Evolutionary conservation across 2,888 invertebrate species (phyloP), one percentile per base, ranked within the genome.

Genomic region (Ophion ellenae): DNA sequence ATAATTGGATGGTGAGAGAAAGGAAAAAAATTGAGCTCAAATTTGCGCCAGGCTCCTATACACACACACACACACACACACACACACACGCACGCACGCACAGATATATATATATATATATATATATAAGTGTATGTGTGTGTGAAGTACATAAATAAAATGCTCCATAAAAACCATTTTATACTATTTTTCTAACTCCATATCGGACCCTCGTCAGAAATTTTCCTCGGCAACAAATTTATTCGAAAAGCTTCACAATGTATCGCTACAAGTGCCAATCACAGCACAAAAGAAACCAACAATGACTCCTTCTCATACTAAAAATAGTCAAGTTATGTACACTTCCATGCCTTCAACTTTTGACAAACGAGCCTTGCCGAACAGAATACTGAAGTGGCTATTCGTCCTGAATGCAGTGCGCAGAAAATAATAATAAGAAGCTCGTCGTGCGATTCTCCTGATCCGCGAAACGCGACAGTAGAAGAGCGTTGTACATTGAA

Each of bases 351-450:
- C 47, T 47, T 70, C 24, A 5, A 14, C 40, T 53, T 53, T 28
- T 28, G 70, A 9, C 70, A 70, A 47, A 14, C 6, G 45, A 69
- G 24, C 45, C 28, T 47, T 47, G 7, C 14, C 28, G 47, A 14
- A 83, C 76, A 59, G 66, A 71, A 66, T 10, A 32, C 70, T 40
- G 59, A 10, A 59, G 59, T 17, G 2, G 47, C 53, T 32, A 24
- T 9, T 7, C 24, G 45, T 40, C 63, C 45, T 69, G 17, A 40
- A 53, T 63, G 45, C 45, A 45, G 14, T 32, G 45, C 45, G 28
- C 32, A 20, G 28, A 7, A 59, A 74, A 28, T 47, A 78, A 74
- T 53, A 53, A 66, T 74, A 85, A 86, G 57, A 80, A 83, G 83
- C 83, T 83, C 80, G 76, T 74, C 45, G 57, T 63, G 73, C 11